Evolutionary conservation across 2,888 invertebrate genomes (phyloP).

Genomic region (Opisthograptis luteolata): DNA sequence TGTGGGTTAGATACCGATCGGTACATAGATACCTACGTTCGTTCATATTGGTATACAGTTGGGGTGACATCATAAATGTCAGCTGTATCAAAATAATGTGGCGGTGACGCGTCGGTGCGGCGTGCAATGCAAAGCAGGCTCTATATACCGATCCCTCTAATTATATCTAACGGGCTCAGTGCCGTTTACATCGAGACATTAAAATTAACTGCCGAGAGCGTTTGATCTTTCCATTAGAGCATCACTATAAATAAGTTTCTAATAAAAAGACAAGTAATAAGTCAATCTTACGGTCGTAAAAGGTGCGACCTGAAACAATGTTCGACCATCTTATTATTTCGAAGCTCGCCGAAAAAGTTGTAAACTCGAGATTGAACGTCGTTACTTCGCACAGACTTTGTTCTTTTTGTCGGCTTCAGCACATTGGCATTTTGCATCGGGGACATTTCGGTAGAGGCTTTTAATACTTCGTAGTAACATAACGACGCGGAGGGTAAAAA

Average conservation of each 20-base stretch:
- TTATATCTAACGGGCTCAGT: constrained; percentile 76
- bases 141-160: constrained; percentile 75
- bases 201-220: constrained; percentile 79
- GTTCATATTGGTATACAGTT: background rate
- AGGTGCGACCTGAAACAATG: constrained; percentile 57
- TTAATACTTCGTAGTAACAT: constrained; percentile 40
- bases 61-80: constrained; percentile 76
- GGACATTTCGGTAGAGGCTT: constrained; percentile 49
- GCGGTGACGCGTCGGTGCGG: constrained; percentile 51
- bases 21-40: background rate
- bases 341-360: constrained; percentile 37
- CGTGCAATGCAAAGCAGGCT: constrained; percentile 59
- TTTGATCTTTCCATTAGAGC: constrained; percentile 84
- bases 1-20: constrained; percentile 5
- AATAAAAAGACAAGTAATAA: constrained; percentile 72
- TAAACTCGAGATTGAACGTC: constrained; percentile 45
- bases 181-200: constrained; percentile 79
- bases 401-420: constrained; percentile 39
- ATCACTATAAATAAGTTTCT: constrained; percentile 73
- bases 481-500: constrained; percentile 51
- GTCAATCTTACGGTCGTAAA: constrained; percentile 58
- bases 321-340: constrained; percentile 31
- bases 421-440: constrained; percentile 48
- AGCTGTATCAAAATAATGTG: constrained; percentile 73
- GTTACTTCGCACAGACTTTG: constrained; percentile 40